phyloP scores from a whole-genome alignment of 2,888 invertebrate species.

The Hyalella azteca region DNA sequence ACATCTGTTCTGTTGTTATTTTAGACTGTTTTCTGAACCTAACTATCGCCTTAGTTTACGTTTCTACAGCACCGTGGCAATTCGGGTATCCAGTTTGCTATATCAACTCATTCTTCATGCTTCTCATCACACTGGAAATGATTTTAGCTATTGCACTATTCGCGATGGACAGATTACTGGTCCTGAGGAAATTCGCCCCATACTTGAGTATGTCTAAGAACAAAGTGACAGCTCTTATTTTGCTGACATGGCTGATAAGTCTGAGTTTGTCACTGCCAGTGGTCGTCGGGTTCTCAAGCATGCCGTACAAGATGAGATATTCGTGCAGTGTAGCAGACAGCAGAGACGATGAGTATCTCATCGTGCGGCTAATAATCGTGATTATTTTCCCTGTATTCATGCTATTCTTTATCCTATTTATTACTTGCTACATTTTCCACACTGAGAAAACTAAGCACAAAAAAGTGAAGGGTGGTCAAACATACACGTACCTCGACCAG shows the following conservation, averaged over 20 bases:
- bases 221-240: constrained; percentile 55
- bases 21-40: constrained; percentile 59
- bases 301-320: constrained; percentile 59
- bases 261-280: constrained; percentile 59
- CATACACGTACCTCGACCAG: constrained; percentile 46
- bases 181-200: constrained; percentile 53
- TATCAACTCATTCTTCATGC: constrained; percentile 59
- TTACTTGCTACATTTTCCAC: constrained; percentile 45
- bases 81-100: constrained; percentile 58
- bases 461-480: constrained; percentile 56
- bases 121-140: constrained; percentile 59
- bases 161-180: constrained; percentile 58
- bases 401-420: constrained; percentile 51
- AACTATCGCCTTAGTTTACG: constrained; percentile 56
- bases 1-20: constrained; percentile 57
- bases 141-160: constrained; percentile 57
- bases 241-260: constrained; percentile 58
- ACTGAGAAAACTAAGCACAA: constrained; percentile 57
- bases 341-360: constrained; percentile 57
- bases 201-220: constrained; percentile 53
- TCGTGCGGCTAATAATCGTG: constrained; percentile 58
- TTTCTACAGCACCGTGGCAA: constrained; percentile 58
- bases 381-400: constrained; percentile 58
- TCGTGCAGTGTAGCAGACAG: constrained; percentile 59
- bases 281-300: constrained; percentile 52